phyloP scores from a whole-genome alignment of 1,140 invertebrate genomes.

The Temnothorax nylanderi region DNA sequence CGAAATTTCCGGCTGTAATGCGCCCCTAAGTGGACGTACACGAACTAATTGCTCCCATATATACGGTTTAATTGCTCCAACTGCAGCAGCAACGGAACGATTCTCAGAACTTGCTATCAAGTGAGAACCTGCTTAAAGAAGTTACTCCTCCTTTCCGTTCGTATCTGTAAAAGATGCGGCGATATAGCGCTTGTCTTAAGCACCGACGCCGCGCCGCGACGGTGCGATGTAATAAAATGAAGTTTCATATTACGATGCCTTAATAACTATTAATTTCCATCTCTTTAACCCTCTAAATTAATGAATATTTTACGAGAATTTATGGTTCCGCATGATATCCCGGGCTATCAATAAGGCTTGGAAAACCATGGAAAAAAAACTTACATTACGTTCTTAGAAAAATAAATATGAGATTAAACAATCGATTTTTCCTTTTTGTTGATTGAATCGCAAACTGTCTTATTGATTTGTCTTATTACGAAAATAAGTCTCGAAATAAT shows the following conservation, averaged over 20 bases:
- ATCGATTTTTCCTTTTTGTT: not conserved
- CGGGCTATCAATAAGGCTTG: not conserved
- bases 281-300: conserved; percentile 17
- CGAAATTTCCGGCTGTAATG: not conserved
- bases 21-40: conserved; percentile 5
- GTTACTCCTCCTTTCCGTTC: conserved; percentile 15
- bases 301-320: conserved; percentile 42
- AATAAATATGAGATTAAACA: not conserved
- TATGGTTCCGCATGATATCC: not conserved
- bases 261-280: conserved; percentile 51
- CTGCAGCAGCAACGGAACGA: conserved; percentile 12
- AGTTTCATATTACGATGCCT: conserved; percentile 36
- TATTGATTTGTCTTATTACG: not conserved
- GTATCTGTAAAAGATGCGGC: conserved; percentile 5
- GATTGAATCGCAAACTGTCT: not conserved
- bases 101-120: conserved; percentile 24
- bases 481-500: not conserved
- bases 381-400: not conserved
- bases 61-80: conserved; percentile 4
- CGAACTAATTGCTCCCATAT: conserved; percentile 40
- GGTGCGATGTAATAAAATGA: conserved; percentile 43
- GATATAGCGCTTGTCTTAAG: conserved; percentile 33
- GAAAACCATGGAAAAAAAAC: not conserved
- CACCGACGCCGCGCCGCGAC: not conserved
- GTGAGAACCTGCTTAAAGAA: conserved; percentile 37